Evolutionary conservation across 2,113 vertebrate species (phyloP).

Genomic region (Micromys minutus): DNA sequence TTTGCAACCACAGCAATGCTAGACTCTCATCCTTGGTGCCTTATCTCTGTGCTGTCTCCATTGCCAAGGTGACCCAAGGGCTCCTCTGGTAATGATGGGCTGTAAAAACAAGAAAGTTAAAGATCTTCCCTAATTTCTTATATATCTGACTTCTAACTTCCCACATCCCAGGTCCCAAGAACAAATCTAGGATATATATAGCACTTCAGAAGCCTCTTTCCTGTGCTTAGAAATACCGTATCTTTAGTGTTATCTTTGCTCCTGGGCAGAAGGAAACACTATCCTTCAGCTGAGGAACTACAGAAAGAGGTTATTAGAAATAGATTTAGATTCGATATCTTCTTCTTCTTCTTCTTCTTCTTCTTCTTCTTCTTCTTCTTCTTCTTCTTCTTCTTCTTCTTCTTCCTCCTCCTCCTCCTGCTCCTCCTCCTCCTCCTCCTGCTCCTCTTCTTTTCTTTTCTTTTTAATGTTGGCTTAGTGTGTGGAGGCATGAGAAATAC

Average conservation of each 20-base stretch:
- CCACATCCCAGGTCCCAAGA: background rate
- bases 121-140: background rate
- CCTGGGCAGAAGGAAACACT: conserved; percentile 5
- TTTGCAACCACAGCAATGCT: background rate
- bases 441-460: background rate
- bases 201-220: background rate
- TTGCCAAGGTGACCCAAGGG: background rate
- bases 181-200: background rate
- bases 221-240: background rate
- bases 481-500: background rate
- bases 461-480: background rate
- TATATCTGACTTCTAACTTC: conserved; percentile 28
- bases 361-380: too few relatives aligned
- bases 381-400: too few relatives aligned
- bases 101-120: background rate
- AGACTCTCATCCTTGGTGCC: background rate
- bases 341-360: too few relatives aligned
- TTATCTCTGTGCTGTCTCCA: background rate
- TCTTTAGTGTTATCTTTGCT: background rate
- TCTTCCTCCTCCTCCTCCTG: too few relatives aligned
- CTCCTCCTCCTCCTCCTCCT: too few relatives aligned
- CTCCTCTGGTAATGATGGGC: background rate
- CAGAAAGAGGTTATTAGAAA: conserved; percentile 38
- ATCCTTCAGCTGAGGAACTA: background rate
- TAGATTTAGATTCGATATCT: too few relatives aligned